Base-by-base conservation (phyloP, 2,113 vertebrate species). In the Hiodon alosoides region DNA sequence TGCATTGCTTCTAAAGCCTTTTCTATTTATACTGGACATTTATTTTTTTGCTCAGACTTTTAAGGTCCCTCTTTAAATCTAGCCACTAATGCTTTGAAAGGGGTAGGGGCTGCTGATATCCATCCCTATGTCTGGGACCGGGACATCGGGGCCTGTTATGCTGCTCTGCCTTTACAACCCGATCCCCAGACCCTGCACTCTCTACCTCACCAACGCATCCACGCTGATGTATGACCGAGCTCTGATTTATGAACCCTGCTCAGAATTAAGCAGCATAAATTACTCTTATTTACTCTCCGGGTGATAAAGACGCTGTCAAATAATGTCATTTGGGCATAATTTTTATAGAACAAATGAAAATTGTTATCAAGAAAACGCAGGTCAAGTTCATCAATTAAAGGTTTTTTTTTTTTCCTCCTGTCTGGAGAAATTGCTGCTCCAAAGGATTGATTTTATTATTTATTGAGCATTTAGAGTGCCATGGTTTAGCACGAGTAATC, bases 331-430 rank as follows among this genome's bases (percentile, higher is more conserved):
- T 86, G 87, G 87, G 89, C 86, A 90, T 89, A 87, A 87, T 91
- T 90, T 91, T 90, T 90, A 90, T 87, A 86, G 87, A 91, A 90
- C 88, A 90, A 90, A 91, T 91, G 89, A 90, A 91, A 91, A 89
- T 89, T 90, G 87, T 90, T 90, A 91, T 88, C 88, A 89, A 85
- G 88, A 83, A 87, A 90, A 90, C 86, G 86, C 87, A 82, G 89
- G 89, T 91, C 88, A 90, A 90, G 87, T 91, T 91, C 87, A 92
- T 92, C 89, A 91, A 91, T 91, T 91, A 92, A 90, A 91, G 86
- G 81, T 85, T 81, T 78, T 75, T 78, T 82, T 75, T 77, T 80
- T 85, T 83, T 78, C 73, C 9, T 85, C 82, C 81, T 2, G 80
- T 81, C 46, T 68, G 73, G 69, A 72, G 62, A 74, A 80, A 78